A percentile compares a stretch with the other conserved stretches of the same genome.
phyloP scores from a whole-genome alignment of 2,888 invertebrate genomes.

The Lochmaea crataegi region DNA sequence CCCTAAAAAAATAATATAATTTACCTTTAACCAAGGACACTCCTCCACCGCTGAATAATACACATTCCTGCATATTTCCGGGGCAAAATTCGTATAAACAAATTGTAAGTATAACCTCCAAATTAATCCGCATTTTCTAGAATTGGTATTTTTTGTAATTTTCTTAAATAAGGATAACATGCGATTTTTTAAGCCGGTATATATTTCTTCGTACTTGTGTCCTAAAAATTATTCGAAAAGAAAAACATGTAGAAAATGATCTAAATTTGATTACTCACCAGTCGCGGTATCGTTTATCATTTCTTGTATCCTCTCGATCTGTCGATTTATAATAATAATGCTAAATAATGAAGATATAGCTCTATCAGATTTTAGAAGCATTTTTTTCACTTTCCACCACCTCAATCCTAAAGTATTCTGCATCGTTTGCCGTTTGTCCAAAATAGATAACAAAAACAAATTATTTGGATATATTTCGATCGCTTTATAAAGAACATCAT shows the following conservation, averaged over 20 bases:
- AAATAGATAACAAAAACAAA: slow-evolving; percentile 68
- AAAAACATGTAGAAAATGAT: neutral
- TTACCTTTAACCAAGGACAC: slow-evolving; percentile 74
- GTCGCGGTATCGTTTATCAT: slow-evolving; percentile 58
- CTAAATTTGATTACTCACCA: slow-evolving; percentile 50
- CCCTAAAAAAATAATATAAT: slow-evolving; percentile 7
- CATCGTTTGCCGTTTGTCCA: slow-evolving; percentile 64
- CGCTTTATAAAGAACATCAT: slow-evolving; percentile 62
- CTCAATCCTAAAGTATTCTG: slow-evolving; percentile 63
- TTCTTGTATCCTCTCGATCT: slow-evolving; percentile 56
- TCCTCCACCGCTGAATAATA: slow-evolving; percentile 71
- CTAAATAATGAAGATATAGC: slow-evolving; percentile 66
- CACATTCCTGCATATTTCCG: slow-evolving; percentile 61
- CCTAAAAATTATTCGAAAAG: slow-evolving; percentile 50
- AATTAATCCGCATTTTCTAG: slow-evolving; percentile 68
- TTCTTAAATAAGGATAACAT: slow-evolving; percentile 61
- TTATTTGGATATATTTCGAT: slow-evolving; percentile 71
- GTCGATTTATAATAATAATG: slow-evolving; percentile 63
- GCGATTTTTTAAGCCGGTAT: slow-evolving; percentile 57
- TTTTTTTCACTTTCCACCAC: slow-evolving; percentile 68
- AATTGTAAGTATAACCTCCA: slow-evolving; percentile 75
- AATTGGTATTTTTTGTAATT: slow-evolving; percentile 61
- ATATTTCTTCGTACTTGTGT: slow-evolving; percentile 49
- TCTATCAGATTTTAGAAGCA: slow-evolving; percentile 64
- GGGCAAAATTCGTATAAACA: slow-evolving; percentile 65